Evolutionary conservation across 1,140 invertebrate species (phyloP), one percentile per base, ranked within the genome.

Genomic region (Drosophila suzukii): DNA sequence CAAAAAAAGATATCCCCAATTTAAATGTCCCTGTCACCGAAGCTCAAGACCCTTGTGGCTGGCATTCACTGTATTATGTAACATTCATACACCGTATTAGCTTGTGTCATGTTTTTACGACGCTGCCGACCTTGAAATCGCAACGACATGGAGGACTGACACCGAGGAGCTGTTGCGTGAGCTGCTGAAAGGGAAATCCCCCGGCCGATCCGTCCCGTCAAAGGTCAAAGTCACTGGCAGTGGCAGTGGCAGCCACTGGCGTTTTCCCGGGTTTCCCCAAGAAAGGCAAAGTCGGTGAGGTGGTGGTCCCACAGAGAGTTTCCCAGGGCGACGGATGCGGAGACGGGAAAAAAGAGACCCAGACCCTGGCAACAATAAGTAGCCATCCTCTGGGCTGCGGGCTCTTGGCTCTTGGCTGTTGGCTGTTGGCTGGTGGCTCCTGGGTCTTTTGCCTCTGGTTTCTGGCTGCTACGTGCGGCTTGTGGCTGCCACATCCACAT

Each of bases 301-400:
- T 27, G 27, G 27, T 59, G 12, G 36, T 38, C 13, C 15, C 41
- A 17, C 10, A 15, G 43, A 20, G 43, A 24, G 43, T 20, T 46
- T 43, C 44, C 57, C 57, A 36, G 44, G 7, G 43, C 43, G 15
- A 46, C 30, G 49, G 47, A 30, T 30, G 47, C 13, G 47, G 47
- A n/a, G 47, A 34, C 2, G 49, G 49, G 49, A 4, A 13, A 32
- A 49, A 17, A 49, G 65, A 36, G 75, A 49, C 55, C 50, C 34
- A 70, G 49, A 73, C 41, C 41, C 41, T 70, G 38, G 51, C 59
- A 86, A 82, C 80, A 82, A 82, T 83, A 86, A 86, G 82, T 88
- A 88, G 41, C 78, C 27, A 27, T 62, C 27, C 58, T 47, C 62
- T 66, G 62, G 55, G 54, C 13, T 56, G 20, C 34, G 53, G 34